Evolutionary conservation across 2,113 vertebrate genomes (phyloP), one percentile per base, ranked within the genome.

Genomic region (Ceratotherium simum): DNA sequence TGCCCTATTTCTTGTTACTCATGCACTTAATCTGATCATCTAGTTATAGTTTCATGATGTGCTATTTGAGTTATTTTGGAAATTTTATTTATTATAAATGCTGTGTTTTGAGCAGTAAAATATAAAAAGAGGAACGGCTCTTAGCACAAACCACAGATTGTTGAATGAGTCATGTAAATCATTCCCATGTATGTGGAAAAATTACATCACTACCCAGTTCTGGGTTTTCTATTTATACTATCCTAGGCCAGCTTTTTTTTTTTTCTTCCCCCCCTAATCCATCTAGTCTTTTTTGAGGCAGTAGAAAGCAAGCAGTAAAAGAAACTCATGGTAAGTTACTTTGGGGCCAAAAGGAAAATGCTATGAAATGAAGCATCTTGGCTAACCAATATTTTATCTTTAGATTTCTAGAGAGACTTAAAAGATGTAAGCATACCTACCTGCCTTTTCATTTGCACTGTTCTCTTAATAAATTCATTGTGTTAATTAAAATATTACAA

Each of bases 181-280:
- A 95, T 98, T 98, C 96, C 96, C 95, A 97, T 36, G 82, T 98
- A 95, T 98, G 91, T 98, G 98, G 98, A 98, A 99, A 98, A 98
- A 98, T 99, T 98, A 98, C 98, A 97, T 98, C 97, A 98, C 86
- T 97, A 95, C 82, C 75, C 96, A 98, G 96, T 97, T 86, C 97
- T 98, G 97, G 92, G 94, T 98, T 98, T 98, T 98, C 98, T 99
- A 98, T 99, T 98, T 99, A 98, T 98, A 98, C 81, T 82, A 90
- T 95, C 92, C 92, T 96, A 98, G 96, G 97, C 97, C n/a, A 92
- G 36, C 14, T 75, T 79, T 62, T 48, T 98, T 98, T 97, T 96
- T 84, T 69, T 33, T 4, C 8, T n/a, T n/a, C n/a, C n/a, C 33
- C 10, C 56, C 42, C 36, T 95, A 98, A 97, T 98, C 97, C 97